A percentile compares a stretch with the other conserved stretches of the same genome.
Evolutionary conservation across 2,888 invertebrate genomes (phyloP).

Genomic region (Tortricodes alternella): DNA sequence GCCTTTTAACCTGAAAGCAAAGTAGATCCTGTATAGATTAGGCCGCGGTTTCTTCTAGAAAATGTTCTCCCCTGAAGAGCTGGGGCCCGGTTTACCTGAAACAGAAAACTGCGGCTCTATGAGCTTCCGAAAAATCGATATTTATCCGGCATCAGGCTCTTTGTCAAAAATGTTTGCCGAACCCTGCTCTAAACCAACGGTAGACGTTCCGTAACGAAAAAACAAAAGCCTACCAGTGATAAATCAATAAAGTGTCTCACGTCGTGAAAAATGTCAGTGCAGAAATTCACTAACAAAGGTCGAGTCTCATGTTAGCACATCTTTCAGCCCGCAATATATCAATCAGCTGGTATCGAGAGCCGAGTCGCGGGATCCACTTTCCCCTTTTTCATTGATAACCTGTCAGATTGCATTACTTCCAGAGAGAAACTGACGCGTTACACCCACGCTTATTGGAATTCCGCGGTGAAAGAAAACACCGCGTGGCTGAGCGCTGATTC

Average conservation of each 20-base stretch:
- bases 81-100: too few species aligned
- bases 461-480: conserved; percentile 14
- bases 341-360: conserved; percentile 25
- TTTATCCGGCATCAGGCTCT: too few species aligned
- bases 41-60: too few species aligned
- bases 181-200: neutral
- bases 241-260: conserved; percentile 18
- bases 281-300: conserved; percentile 21
- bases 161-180: neutral
- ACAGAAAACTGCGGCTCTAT: too few species aligned
- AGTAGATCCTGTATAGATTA: too few species aligned
- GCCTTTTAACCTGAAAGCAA: too few species aligned
- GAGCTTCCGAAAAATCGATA: too few species aligned
- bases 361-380: conserved; percentile 39
- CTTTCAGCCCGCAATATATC: conserved; percentile 33
- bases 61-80: too few species aligned
- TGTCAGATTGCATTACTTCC: conserved; percentile 40
- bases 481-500: neutral
- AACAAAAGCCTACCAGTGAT: conserved; percentile 12
- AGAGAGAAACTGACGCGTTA: conserved; percentile 33
- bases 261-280: conserved; percentile 5
- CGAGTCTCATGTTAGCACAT: conserved; percentile 28
- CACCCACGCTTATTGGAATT: conserved; percentile 26
- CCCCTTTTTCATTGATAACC: conserved; percentile 44
- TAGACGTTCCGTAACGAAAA: neutral